Base-by-base conservation (phyloP, 2,797 vertebrate species). In the Benthosema pterotum region DNA sequence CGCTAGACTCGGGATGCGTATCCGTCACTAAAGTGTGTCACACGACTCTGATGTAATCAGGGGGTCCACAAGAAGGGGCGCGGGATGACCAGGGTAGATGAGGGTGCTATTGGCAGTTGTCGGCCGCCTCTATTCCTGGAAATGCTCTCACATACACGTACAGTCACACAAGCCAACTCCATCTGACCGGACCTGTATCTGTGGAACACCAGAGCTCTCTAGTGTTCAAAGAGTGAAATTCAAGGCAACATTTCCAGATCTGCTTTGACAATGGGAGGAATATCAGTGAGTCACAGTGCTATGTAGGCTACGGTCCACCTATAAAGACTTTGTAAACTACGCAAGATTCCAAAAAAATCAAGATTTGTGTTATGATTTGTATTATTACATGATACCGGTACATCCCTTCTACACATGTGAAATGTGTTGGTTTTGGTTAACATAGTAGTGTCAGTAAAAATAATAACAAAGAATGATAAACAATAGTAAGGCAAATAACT, bases 1-100 rank as follows among this genome's bases (percentile, higher is more conserved):
- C 94, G 85, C 71, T 97, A 95, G 87, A 78, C 75, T 72, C 59
- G 17, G 54, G 60, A 61, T 74, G 50, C 62, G 66, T 42, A 57
- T 50, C 52, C 47, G 52, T 61, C 69, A 67, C 51, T 58, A 77
- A 75, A 51, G 63, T 74, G 12, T 73, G 71, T 72, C 18, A 0
- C 72, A 63, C 78, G 82, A 65, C 69, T 67, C 17, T 51, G 51
- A 72, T 71, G 56, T n/a, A 42, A 63, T 16, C 9, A 61, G 18
- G 67, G 42, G 17, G 17, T 32, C 68, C 12, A 42, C 47, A 62
- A 11, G 16, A 62, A 11, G 16, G 8, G 49, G 28, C 16, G 25
- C 3, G n/a, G 22, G 60, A 56, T 51, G 38, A 55, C 56, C 8
- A 43, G 60, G 49, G 52, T 56, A 70, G 28, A 38, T 11, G 32